Evolutionary conservation across 2,888 invertebrate genomes (phyloP).

Genomic region (Lacanobia wlatinum): DNA sequence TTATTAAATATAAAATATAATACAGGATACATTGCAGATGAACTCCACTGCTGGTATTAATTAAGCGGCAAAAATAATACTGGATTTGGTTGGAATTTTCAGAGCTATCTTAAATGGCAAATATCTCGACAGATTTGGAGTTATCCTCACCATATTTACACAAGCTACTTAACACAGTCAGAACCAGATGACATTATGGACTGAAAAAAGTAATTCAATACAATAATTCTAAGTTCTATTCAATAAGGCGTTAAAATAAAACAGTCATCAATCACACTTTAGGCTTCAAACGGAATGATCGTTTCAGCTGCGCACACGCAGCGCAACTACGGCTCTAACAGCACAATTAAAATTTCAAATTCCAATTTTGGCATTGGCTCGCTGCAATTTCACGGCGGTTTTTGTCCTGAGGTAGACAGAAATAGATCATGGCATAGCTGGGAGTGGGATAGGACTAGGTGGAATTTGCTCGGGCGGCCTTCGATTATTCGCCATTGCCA

Average conservation of each 20-base stretch:
- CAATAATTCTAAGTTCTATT: constrained; percentile 47
- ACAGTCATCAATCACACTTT: constrained; percentile 71
- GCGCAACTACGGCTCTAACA: constrained; percentile 66
- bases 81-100: not conserved
- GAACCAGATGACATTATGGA: not conserved
- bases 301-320: constrained; percentile 56
- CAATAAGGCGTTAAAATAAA: constrained; percentile 65
- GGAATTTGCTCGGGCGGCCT: constrained; percentile 75
- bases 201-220: constrained; percentile 12
- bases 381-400: constrained; percentile 71
- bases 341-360: constrained; percentile 80
- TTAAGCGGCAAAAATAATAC: not conserved
- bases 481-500: constrained; percentile 78
- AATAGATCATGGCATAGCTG: constrained; percentile 74
- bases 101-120: not conserved
- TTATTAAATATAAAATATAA: constrained; percentile 25
- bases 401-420: constrained; percentile 73
- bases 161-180: not conserved
- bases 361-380: constrained; percentile 73
- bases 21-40: not conserved
- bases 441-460: constrained; percentile 48
- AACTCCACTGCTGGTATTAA: not conserved
- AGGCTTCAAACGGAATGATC: constrained; percentile 61
- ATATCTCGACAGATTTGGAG: not conserved
- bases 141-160: not conserved